Evolutionary conservation across 2,888 invertebrate species (phyloP).

Genomic region (Epinotia ramella): DNA sequence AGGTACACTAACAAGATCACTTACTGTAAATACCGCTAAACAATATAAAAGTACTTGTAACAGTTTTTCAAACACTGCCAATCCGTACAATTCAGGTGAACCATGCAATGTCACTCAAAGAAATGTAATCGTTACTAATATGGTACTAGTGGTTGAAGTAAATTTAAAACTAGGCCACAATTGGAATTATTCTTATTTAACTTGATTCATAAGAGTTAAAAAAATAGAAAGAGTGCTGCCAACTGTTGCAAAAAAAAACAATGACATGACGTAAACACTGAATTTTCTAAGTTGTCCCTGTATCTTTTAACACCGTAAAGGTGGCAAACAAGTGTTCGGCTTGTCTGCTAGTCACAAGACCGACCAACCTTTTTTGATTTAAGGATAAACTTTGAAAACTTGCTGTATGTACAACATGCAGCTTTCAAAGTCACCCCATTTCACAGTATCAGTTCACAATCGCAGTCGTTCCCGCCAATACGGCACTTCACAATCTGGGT

Average conservation of each 20-base stretch:
- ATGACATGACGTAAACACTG: too few relatives aligned
- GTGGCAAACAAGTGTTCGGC: not conserved
- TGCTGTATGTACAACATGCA: not conserved
- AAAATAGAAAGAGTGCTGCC: too few relatives aligned
- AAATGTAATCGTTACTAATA: too few relatives aligned
- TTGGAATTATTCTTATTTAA: slow-evolving; percentile 1
- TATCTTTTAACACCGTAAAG: not conserved
- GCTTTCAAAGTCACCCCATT: not conserved
- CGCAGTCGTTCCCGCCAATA: not conserved
- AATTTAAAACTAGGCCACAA: not conserved
- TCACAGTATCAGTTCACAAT: not conserved
- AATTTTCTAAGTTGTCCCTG: not conserved
- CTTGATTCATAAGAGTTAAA: too few relatives aligned
- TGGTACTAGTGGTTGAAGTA: not conserved
- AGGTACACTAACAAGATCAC: slow-evolving; percentile 33
- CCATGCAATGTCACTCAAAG: too few relatives aligned
- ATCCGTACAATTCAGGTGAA: slow-evolving; percentile 19
- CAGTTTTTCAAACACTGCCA: slow-evolving; percentile 38
- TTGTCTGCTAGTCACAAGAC: too few relatives aligned
- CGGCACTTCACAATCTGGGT: slow-evolving; percentile 36
- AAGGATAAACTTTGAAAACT: not conserved
- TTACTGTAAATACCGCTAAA: slow-evolving; percentile 33
- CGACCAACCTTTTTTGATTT: not conserved
- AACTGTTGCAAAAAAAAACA: not conserved
- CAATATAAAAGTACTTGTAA: slow-evolving; percentile 30